A percentile compares a stretch with the other conserved stretches of the same genome.
Conservation (phyloP, 2,888 invertebrate species). For the Rambutsinella grinnellia region DNA sequence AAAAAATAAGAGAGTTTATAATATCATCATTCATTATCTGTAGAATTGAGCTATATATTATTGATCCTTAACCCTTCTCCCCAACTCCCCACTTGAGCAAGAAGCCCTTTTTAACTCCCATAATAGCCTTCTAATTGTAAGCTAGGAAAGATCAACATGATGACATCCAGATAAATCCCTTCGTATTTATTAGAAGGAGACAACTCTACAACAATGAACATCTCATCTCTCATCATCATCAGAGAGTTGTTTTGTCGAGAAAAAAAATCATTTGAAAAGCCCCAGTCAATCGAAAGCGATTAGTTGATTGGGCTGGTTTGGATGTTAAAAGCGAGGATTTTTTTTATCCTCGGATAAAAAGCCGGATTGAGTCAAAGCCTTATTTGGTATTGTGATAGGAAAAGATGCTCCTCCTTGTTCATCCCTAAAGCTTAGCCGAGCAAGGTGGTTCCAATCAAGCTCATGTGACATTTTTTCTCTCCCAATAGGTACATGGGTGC, state of each 20-base stretch:
- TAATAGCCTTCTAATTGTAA: too few relatives aligned
- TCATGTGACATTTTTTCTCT: slow-evolving; percentile 54
- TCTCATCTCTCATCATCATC: too few relatives aligned
- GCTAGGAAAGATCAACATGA: too few relatives aligned
- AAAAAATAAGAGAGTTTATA: background rate
- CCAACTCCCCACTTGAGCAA: slow-evolving; percentile 1
- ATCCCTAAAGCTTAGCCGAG: slow-evolving; percentile 37
- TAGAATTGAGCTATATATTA: slow-evolving; percentile 33
- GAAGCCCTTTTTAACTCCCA: too few relatives aligned
- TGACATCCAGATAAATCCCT: too few relatives aligned
- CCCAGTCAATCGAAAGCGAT: slow-evolving; percentile 9
- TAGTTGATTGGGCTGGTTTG: slow-evolving; percentile 2
- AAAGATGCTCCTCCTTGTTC: slow-evolving; percentile 54
- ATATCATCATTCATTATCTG: too few relatives aligned
- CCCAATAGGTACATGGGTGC: too few relatives aligned
- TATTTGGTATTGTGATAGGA: slow-evolving; percentile 28
- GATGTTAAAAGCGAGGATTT: background rate
- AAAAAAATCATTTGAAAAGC: too few relatives aligned
- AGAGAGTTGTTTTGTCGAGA: too few relatives aligned
- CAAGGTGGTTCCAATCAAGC: slow-evolving; percentile 47
- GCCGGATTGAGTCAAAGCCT: background rate
- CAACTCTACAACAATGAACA: too few relatives aligned
- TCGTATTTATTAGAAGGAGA: too few relatives aligned
- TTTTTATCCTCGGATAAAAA: background rate
- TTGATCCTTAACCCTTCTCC: slow-evolving; percentile 27